Percentiles rank a stretch among this genome's conserved stretches.
Conservation (phyloP, 1,140 invertebrate species). For the Diuraphis noxia region DNA sequence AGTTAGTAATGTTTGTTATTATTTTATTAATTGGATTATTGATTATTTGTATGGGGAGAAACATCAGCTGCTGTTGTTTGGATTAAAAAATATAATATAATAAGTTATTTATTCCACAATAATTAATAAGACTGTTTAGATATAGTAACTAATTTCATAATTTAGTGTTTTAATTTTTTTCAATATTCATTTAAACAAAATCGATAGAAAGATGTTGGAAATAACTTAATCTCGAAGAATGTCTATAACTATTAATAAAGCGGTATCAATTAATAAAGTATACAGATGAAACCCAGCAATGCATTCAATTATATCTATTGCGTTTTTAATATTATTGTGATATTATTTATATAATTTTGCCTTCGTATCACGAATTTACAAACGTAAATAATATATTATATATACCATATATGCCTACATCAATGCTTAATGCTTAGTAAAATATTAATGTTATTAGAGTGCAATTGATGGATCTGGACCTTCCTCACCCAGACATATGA, state of each 20-base stretch:
- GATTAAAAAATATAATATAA: background rate
- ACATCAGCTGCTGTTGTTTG: background rate
- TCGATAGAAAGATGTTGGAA: background rate
- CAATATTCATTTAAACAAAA: background rate
- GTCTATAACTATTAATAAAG: background rate
- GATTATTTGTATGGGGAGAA: too few relatives aligned
- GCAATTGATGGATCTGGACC: too few relatives aligned
- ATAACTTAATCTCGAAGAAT: background rate
- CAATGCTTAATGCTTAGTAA: too few relatives aligned
- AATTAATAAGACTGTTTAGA: background rate
- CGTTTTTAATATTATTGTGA: too few relatives aligned
- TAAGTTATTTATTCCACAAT: background rate
- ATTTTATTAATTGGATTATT: background rate
- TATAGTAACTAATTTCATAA: background rate
- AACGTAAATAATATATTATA: too few relatives aligned
- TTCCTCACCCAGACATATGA: too few relatives aligned
- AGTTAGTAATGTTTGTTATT: background rate
- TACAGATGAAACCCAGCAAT: too few relatives aligned
- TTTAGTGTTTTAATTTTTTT: background rate
- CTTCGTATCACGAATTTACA: too few relatives aligned
- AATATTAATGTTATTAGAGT: too few relatives aligned
- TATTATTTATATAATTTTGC: too few relatives aligned
- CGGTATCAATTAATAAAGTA: background rate
- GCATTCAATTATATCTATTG: too few relatives aligned
- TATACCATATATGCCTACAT: too few relatives aligned